phyloP scores from a whole-genome alignment of 2,888 invertebrate genomes.

The Subacronicta megacephala region DNA sequence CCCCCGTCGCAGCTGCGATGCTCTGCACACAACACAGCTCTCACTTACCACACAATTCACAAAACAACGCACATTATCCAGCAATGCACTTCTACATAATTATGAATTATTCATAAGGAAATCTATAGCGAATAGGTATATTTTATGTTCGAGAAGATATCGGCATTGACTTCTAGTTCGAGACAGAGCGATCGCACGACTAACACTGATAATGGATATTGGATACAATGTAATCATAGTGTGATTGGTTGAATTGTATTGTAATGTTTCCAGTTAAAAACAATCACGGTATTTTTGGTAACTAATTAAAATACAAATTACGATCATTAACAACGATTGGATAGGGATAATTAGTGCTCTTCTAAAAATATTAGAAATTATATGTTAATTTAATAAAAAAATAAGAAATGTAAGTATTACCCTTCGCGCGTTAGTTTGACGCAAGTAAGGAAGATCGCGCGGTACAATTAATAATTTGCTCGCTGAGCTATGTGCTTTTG shows the following conservation, averaged over 20 bases:
- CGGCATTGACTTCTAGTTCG: constrained; percentile 60
- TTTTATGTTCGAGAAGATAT: constrained; percentile 52
- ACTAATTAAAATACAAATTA: constrained; percentile 14
- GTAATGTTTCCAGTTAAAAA: constrained; percentile 24
- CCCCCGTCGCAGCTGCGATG: constrained; percentile 89
- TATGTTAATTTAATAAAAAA: constrained; percentile 12
- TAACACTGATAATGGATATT: constrained; percentile 51
- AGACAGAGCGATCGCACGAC: constrained; percentile 54
- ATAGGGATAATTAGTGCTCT: constrained; percentile 1
- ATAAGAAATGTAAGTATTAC: constrained; percentile 64
- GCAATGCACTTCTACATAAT: constrained; percentile 37
- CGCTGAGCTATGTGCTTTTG: constrained; percentile 74
- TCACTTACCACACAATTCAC: constrained; percentile 39
- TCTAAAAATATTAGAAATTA: background rate
- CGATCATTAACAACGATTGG: constrained; percentile 10
- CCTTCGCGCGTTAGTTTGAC: constrained; percentile 88
- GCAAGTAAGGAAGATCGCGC: constrained; percentile 85
- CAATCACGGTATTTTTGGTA: constrained; percentile 23
- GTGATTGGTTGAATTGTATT: constrained; percentile 31
- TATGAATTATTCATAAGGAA: constrained; percentile 55
- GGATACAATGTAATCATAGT: constrained; percentile 42
- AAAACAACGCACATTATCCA: constrained; percentile 34
- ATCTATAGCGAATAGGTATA: constrained; percentile 47
- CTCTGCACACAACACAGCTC: constrained; percentile 71
- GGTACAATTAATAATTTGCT: constrained; percentile 86